Conservation (phyloP, 2,888 invertebrate species). For the Stramonita haemastoma region DNA sequence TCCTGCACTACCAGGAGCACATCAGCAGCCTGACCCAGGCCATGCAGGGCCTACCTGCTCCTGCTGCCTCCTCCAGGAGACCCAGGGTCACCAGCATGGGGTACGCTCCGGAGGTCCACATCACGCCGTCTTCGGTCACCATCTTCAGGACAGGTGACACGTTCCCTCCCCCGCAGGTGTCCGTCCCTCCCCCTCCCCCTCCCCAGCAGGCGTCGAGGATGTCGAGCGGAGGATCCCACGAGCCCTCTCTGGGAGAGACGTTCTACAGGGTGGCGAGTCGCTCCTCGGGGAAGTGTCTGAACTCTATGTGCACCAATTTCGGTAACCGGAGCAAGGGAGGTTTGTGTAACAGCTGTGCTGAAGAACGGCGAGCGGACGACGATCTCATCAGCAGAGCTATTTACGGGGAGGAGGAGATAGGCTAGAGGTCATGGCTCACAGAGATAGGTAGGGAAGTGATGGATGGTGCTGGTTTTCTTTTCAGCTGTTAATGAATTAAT, state of each 20-base stretch:
- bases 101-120: not conserved
- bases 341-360: constrained; percentile 64
- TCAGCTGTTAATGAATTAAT: not conserved
- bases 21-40: not conserved
- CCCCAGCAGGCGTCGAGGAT: not conserved
- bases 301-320: constrained; percentile 56
- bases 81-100: not conserved
- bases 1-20: constrained; percentile 29
- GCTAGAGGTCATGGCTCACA: not conserved
- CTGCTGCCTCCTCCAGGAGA: not conserved
- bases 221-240: not conserved
- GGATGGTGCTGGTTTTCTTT: not conserved
- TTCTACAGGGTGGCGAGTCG: constrained; percentile 52
- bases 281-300: constrained; percentile 51
- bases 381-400: not conserved
- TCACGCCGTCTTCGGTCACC: constrained; percentile 12
- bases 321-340: constrained; percentile 61
- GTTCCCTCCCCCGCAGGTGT: constrained; percentile 37
- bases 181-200: constrained; percentile 43
- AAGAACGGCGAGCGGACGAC: not conserved
- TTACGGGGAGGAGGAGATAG: constrained; percentile 17
- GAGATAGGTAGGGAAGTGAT: not conserved
- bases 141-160: not conserved
- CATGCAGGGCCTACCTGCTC: not conserved
- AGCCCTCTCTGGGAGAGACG: constrained; percentile 41